Percentiles rank a stretch among this genome's conserved stretches.
These are phyloP conservation scores for Calephelis perditalis DNA, from an alignment of 2,888 invertebrate species.

Conservation along the genomic window DNA sequence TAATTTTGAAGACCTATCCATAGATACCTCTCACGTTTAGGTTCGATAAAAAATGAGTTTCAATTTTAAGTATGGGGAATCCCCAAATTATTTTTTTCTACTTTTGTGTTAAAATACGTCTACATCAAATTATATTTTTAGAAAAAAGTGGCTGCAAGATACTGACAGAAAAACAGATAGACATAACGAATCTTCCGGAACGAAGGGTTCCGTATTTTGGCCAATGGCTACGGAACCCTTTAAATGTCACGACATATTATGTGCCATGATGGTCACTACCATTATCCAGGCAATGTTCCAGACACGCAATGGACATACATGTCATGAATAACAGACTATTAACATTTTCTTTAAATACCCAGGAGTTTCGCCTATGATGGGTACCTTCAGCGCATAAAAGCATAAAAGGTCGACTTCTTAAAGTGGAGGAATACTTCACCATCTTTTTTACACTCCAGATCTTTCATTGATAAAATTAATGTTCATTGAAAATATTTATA, in stretches of 20 bases:
- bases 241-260: constrained; percentile 15
- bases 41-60: too few species aligned
- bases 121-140: too few species aligned
- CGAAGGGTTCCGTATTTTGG: too few species aligned
- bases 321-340: constrained; percentile 12
- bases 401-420: constrained; percentile 1
- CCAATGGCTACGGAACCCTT: neutral
- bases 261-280: constrained; percentile 5
- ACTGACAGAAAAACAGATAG: too few species aligned
- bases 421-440: neutral
- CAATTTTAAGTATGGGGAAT: too few species aligned
- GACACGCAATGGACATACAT: constrained; percentile 1
- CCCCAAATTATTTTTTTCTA: too few species aligned
- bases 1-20: too few species aligned
- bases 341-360: neutral
- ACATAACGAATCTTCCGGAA: too few species aligned
- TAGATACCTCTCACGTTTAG: too few species aligned
- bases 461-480: constrained; percentile 11
- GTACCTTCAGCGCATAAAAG: neutral
- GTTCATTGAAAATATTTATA: constrained; percentile 10
- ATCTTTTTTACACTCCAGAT: constrained; percentile 5
- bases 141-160: too few species aligned
- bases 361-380: neutral
- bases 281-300: constrained; percentile 9
- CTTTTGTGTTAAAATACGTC: too few species aligned